Percentiles rank a stretch among this genome's conserved stretches.
phyloP scores from a whole-genome alignment of 2,888 invertebrate genomes.

The Hipparchia sbordonii region DNA sequence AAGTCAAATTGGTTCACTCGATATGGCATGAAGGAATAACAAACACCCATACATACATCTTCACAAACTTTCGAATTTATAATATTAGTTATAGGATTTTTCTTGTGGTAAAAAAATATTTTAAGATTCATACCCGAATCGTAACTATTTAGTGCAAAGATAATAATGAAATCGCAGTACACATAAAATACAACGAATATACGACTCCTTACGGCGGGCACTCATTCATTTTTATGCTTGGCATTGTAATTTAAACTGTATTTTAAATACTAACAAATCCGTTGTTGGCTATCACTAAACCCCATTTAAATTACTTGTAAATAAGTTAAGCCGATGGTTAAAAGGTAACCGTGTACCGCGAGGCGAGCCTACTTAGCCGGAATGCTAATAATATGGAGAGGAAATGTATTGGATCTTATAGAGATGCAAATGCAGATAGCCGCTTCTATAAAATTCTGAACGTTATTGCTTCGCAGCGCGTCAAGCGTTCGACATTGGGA shows the following conservation, averaged over 20 bases:
- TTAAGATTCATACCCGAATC: no score
- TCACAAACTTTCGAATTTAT: no score
- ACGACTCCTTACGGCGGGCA: background rate
- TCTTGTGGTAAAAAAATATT: no score
- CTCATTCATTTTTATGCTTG: background rate
- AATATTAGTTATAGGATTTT: no score
- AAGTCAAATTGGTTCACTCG: no score
- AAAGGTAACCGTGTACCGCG: conserved; percentile 37
- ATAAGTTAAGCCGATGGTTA: conserved; percentile 29
- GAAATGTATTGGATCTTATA: conserved; percentile 72
- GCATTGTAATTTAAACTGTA: conserved; percentile 16
- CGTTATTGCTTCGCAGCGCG: conserved; percentile 74
- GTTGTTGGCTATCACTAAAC: conserved; percentile 16
- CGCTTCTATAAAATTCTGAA: conserved; percentile 74
- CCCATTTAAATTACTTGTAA: conserved; percentile 29
- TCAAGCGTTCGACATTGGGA: conserved; percentile 71
- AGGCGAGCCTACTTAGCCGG: conserved; percentile 51
- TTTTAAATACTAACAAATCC: conserved; percentile 16
- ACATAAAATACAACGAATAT: no score
- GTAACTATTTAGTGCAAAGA: no score
- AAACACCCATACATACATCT: no score
- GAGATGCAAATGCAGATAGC: conserved; percentile 75
- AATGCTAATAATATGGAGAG: conserved; percentile 73
- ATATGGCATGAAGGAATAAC: no score
- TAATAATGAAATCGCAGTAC: no score